phyloP scores from a whole-genome alignment of 2,888 invertebrate genomes.

The Xanthia togata region DNA sequence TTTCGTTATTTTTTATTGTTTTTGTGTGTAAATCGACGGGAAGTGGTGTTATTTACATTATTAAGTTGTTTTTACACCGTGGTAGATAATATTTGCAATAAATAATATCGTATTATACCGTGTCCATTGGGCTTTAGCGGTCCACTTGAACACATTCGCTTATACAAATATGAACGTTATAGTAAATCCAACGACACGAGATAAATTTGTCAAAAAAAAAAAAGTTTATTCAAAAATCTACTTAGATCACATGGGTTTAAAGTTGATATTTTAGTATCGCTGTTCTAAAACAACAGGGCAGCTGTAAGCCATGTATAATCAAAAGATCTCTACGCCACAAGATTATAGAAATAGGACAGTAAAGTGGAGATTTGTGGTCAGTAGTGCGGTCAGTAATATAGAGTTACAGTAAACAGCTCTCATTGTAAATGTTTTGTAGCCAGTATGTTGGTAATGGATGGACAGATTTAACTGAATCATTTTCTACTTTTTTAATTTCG shows the following conservation, averaged over 20 bases:
- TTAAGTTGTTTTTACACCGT: too few species aligned
- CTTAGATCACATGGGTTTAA: too few species aligned
- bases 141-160: neutral
- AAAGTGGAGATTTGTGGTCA: neutral
- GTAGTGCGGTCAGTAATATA: constrained; percentile 4
- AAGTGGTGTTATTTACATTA: too few species aligned
- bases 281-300: constrained; percentile 12
- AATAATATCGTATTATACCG: too few species aligned
- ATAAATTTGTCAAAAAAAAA: too few species aligned
- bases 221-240: too few species aligned
- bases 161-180: neutral
- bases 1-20: too few species aligned
- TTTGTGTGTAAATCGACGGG: too few species aligned
- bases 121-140: too few species aligned
- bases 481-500: too few species aligned
- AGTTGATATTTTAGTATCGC: neutral
- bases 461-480: neutral
- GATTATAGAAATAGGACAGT: neutral
- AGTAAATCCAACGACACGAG: too few species aligned
- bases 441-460: neutral
- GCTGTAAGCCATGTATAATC: constrained; percentile 18
- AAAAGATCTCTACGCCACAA: constrained; percentile 30
- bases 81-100: too few species aligned
- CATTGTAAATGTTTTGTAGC: constrained; percentile 30
- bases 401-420: constrained; percentile 34